Evolutionary conservation across 2,888 invertebrate genomes (phyloP).

Genomic region (Tuta absoluta): DNA sequence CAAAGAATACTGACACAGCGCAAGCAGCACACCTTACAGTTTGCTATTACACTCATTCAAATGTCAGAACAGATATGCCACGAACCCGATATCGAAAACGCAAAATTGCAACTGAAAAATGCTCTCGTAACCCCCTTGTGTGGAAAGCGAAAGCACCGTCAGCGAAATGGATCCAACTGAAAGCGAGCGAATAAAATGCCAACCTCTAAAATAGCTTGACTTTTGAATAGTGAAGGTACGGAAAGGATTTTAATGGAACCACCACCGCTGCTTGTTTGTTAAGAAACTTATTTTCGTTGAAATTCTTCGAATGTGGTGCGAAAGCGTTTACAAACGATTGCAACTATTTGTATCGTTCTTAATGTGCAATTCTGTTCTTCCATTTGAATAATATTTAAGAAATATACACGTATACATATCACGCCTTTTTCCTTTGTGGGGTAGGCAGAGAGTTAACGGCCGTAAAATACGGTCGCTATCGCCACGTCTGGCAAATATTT

Average conservation of each 20-base stretch:
- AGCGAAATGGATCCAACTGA: constrained; percentile 3
- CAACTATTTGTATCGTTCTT: no score
- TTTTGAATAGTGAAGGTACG: background rate
- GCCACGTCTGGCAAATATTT: no score
- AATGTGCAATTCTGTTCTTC: no score
- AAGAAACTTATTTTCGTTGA: background rate
- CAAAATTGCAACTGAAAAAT: constrained; percentile 8
- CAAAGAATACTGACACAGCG: no score
- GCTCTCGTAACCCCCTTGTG: background rate
- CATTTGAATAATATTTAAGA: no score
- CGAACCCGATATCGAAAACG: constrained; percentile 1
- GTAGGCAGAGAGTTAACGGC: no score
- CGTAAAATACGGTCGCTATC: no score
- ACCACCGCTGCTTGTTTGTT: background rate
- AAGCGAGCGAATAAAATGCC: constrained; percentile 8
- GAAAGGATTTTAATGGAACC: constrained; percentile 10
- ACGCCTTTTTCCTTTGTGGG: no score
- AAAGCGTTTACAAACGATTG: no score
- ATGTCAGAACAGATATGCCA: background rate
- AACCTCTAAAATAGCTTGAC: background rate
- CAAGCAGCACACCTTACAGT: background rate
- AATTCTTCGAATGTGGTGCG: no score
- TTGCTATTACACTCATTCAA: background rate
- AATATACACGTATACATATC: no score
- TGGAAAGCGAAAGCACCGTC: background rate